A percentile compares a stretch with the other conserved stretches of the same genome.
phyloP scores from a whole-genome alignment of 2,113 vertebrate genomes.

The Tiliqua scincoides region DNA sequence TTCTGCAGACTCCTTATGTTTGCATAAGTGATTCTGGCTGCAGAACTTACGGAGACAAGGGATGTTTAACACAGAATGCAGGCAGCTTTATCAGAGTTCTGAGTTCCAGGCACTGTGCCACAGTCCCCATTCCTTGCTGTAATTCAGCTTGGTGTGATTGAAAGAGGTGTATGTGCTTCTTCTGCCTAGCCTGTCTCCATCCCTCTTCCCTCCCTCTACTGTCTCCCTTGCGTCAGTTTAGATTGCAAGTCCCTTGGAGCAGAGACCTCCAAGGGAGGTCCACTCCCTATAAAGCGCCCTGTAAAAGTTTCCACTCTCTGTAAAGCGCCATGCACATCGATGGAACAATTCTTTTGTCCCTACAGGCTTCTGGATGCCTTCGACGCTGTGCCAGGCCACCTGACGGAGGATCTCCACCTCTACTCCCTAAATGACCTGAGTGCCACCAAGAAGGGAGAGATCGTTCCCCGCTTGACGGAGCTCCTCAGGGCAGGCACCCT shows the following conservation, averaged over 20 bases:
- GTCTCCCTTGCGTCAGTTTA: too few species aligned
- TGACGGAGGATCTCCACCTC: slow-evolving; percentile 95
- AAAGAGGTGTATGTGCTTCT: too few species aligned
- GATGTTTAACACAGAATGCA: neutral
- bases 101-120: neutral
- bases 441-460: slow-evolving; percentile 86
- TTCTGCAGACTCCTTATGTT: neutral
- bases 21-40: slow-evolving; percentile 7
- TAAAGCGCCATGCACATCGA: too few species aligned
- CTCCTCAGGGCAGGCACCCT: slow-evolving; percentile 85
- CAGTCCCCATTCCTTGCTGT: too few species aligned
- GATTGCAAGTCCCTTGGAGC: too few species aligned
- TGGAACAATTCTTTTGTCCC: neutral
- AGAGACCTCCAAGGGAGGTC: neutral
- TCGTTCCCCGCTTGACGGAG: slow-evolving; percentile 84
- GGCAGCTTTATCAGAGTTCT: neutral
- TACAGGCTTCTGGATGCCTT: slow-evolving; percentile 89
- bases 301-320: too few species aligned
- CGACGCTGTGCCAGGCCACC: slow-evolving; percentile 87
- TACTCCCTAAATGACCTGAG: slow-evolving; percentile 90
- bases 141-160: too few species aligned
- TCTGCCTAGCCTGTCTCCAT: neutral
- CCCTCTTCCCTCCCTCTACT: too few species aligned
- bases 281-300: too few species aligned
- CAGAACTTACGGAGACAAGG: neutral